Evolutionary conservation across 2,797 vertebrate genomes (phyloP), one percentile per base, ranked within the genome.

Genomic region (Pelodytes ibericus): DNA sequence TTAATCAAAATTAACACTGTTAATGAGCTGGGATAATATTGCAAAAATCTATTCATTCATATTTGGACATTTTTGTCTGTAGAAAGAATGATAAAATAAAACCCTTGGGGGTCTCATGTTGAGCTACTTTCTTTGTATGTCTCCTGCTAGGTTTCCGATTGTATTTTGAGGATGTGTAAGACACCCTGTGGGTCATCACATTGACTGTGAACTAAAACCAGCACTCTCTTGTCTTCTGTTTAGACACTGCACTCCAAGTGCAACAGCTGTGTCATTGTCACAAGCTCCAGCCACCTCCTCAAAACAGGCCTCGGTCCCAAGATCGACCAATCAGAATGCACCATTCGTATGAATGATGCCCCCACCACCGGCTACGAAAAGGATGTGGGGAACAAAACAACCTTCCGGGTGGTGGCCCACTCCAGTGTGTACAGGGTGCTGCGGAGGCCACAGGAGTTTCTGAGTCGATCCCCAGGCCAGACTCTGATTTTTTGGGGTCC

Each of bases 291-390:
- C 84, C 98, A 99, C 71, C 84, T 99, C 7, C 89, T 99, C 68
- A 95, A 95, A 47, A 94, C 86, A 26, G 87, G 74, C 41, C 90
- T 95, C 3, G 98, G 98, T 7, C 72, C 87, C 0, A 90, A 91
- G 83, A 97, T 99, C 0, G 93, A 99, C 64, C 83, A 53, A 0
- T 84, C 93, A 0, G 93, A 98, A 83, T 99, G 98, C 29, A 93
- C 95, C 25, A 97, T 99, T 72, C 97, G 98, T 71, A 99, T 99
- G 98, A 99, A 99, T 0, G 96, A 98, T 0, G 97, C 98, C 0
- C 98, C 98, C 56, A 98, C 95, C 24, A 82, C 90, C 0, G 93
- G 95, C 25, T 98, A 92, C 1, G 92, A 91, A 0, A 80, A 80
- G 0, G 98, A 99, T 0, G 93, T 98, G 2, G 98, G 97, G 53